Conservation (phyloP, 2,797 vertebrate species). For the Cheirogaleus major region DNA sequence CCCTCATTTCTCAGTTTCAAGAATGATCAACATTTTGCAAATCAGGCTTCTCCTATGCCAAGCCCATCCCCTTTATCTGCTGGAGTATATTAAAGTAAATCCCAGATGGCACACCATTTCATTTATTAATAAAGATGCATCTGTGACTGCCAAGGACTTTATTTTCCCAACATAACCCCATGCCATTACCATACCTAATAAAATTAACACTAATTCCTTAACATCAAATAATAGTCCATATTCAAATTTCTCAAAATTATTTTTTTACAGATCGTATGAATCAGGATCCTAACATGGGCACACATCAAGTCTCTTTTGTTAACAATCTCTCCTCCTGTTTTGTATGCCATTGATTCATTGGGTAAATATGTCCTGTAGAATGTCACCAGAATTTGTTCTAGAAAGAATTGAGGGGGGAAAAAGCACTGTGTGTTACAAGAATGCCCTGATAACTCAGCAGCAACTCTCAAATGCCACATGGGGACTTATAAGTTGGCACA, state of each 20-base stretch:
- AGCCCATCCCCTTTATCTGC: not conserved
- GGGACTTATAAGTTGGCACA: not conserved
- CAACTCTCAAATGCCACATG: not conserved
- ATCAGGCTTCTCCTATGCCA: not conserved
- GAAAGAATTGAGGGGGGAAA: not conserved
- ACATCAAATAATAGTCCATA: not conserved
- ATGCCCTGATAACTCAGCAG: fast-evolving
- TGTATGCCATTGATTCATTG: not conserved
- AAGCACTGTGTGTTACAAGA: not conserved
- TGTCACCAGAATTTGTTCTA: not conserved
- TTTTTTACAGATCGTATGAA: not conserved
- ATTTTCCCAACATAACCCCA: not conserved
- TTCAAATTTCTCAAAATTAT: not conserved
- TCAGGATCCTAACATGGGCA: not conserved
- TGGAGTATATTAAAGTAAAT: not conserved
- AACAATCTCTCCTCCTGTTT: not conserved
- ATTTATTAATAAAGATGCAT: not conserved
- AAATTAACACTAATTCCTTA: not conserved
- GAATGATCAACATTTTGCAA: not conserved
- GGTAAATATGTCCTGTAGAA: not conserved
- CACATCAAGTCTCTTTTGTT: not conserved
- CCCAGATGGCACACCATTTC: not conserved
- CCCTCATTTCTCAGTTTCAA: not conserved
- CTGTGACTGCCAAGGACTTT: not conserved
- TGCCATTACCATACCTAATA: not conserved